Evolutionary conservation across 2,113 vertebrate genomes (phyloP), one percentile per base, ranked within the genome.

Genomic region (Chloroceryle aenea): DNA sequence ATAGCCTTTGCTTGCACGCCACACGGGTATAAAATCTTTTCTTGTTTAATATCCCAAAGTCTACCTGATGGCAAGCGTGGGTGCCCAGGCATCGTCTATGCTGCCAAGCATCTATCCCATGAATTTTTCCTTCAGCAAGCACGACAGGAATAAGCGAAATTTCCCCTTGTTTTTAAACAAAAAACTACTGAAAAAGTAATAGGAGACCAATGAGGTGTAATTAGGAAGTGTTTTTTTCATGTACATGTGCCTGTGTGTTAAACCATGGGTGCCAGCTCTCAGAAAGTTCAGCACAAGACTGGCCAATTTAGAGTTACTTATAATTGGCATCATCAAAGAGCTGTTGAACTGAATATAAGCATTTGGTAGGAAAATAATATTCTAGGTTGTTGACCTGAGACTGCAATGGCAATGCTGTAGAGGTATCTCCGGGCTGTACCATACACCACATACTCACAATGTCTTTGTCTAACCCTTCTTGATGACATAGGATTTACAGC

Each of bases 371-470:
- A 71, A 91, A 89, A 87, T 16, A 42, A 18, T n/a, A 32, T 74
- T 71, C 50, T 13, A 20, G 78, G 22, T 29, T 38, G 29, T 48
- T 84, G 77, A 69, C 19, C 50, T 15, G 55, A 62, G 72, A 34
- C 18, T 1, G 4, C 8, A 55, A 9, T 19, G 42, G 23, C 50
- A 63, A 47, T 3, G 32, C 1, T 5, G 20, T 1, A 30, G 30
- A 56, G 34, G 4, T 16, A 12, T 45, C 71, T 69, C 32, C 36
- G 22, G 36, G n/a, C 34, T 56, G 58, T 14, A 20, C 20, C 34
- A 34, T 1, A 1, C 32, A 6, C 27, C 10, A 8, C 0, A 0
- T 7, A 4, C 29, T n/a, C 4, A 1, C 18, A 7, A 4, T 1
- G 11, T 14, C 34, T 78, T 42, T 56, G 55, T 16, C 59, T 59